Base-by-base conservation (phyloP, 2,113 vertebrate genomes). In the Erpornis zantholeuca region DNA sequence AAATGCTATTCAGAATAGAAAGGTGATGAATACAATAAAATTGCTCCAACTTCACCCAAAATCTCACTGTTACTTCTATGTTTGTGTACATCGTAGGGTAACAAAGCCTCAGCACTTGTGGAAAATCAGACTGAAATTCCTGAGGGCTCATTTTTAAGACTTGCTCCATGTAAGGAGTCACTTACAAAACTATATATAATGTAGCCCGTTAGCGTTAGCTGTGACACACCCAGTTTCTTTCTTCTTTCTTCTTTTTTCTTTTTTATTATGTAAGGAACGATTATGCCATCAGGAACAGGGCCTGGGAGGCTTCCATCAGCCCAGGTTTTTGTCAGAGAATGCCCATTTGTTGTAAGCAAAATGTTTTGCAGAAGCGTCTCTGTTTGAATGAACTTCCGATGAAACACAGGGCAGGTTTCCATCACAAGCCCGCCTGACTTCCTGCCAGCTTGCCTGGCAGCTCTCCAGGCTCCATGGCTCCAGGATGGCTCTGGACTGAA, bases 301-400 rank as follows among this genome's bases (percentile, higher is more conserved):
- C 12, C 66, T 96, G 76, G 52, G 79, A 92, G 14, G 50, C 63
- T 94, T 96, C 87, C 40, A 27, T 38, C 63, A 86, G 82, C 69
- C n/a, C 75, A 92, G 68, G 68, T 73, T 95, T 95, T 93, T 96
- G 82, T 89, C 81, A 87, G 92, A 82, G 49, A 47, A 68, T 60
- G 52, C 60, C 0, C 3, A 82, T 94, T 94, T 89, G 91, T 96
- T 10, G 10, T 94, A 68, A 94, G 92, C 88, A 88, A 60, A 92
- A 92, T 53, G 61, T 94, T 97, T 91, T 13, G 49, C 91, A 89
- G 83, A 64, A 96, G 44, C 1, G 0, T 82, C 75, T 94, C 64
- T 94, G 75, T 95, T 93, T 93, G 92, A 96, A 75, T 81, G 92
- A 91, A 84, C 92, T 97, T 97, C 95, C 73, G 36, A 91, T 78